phyloP scores from a whole-genome alignment of 1,140 invertebrate genomes.

The Drosophila ercepeae region DNA sequence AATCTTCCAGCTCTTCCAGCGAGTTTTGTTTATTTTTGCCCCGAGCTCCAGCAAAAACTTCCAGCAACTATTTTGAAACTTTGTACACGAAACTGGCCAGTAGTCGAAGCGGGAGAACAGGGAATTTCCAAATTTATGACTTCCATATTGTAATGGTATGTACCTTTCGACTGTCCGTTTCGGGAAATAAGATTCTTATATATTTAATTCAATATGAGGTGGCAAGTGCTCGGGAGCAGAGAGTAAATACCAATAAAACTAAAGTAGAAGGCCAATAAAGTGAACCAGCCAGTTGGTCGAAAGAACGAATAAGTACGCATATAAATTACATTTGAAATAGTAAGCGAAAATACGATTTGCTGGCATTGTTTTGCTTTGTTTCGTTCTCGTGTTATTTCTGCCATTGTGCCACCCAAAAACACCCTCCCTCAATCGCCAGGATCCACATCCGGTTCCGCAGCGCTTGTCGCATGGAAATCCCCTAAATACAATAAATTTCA shows the following conservation, averaged over 20 bases:
- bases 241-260: slow-evolving; percentile 54
- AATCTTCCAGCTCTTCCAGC: slow-evolving; percentile 28
- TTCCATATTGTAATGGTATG: not conserved
- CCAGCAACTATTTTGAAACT: slow-evolving; percentile 39
- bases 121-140: not conserved
- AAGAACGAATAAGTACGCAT: slow-evolving; percentile 33
- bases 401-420: not conserved
- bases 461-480: slow-evolving; percentile 65
- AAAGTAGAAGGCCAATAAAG: slow-evolving; percentile 73
- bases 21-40: no score
- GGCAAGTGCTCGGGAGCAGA: slow-evolving; percentile 36
- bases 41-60: slow-evolving; percentile 20
- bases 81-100: slow-evolving; percentile 19
- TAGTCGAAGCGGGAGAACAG: not conserved
- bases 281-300: slow-evolving; percentile 1
- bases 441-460: slow-evolving; percentile 30
- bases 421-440: slow-evolving; percentile 3
- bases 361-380: slow-evolving; percentile 53
- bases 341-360: slow-evolving; percentile 73
- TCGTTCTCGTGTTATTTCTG: slow-evolving; percentile 7
- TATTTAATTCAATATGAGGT: slow-evolving; percentile 59
- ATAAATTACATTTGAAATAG: slow-evolving; percentile 73
- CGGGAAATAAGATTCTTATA: slow-evolving; percentile 54
- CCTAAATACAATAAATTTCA: slow-evolving; percentile 81
- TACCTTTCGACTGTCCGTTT: slow-evolving; percentile 2